A percentile compares a stretch with the other conserved stretches of the same genome.
Conservation (phyloP, 2,797 vertebrate genomes). For the Acomys russatus region DNA sequence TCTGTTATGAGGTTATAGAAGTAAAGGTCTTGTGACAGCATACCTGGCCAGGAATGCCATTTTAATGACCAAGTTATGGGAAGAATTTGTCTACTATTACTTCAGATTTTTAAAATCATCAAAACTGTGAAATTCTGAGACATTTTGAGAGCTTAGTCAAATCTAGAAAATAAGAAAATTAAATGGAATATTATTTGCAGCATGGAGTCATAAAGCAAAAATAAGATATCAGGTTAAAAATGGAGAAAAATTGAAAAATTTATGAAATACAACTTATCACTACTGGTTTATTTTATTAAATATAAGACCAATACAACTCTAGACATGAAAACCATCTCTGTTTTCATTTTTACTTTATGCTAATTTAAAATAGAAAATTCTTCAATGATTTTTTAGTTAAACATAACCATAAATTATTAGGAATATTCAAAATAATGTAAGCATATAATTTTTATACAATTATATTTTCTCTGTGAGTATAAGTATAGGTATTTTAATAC, state of each 20-base stretch:
- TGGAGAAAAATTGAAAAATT: not conserved
- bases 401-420: not conserved
- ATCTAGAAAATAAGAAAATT: not conserved
- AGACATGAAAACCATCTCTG: not conserved
- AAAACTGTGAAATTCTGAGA: not conserved
- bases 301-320: not conserved
- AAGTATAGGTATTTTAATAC: not conserved
- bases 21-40: not conserved
- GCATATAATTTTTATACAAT: not conserved
- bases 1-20: not conserved
- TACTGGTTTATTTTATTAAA: not conserved
- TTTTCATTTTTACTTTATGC: not conserved
- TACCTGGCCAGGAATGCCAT: not conserved
- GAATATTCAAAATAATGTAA: not conserved
- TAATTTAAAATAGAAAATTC: not conserved
- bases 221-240: not conserved
- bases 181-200: not conserved
- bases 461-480: not conserved
- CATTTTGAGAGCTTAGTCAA: not conserved
- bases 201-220: not conserved
- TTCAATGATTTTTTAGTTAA: not conserved
- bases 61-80: not conserved
- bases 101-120: not conserved
- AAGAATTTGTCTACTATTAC: not conserved
- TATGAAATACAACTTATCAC: not conserved